Conservation (phyloP, 2,797 vertebrate genomes). For the Parauchenoglanis punctatus region DNA sequence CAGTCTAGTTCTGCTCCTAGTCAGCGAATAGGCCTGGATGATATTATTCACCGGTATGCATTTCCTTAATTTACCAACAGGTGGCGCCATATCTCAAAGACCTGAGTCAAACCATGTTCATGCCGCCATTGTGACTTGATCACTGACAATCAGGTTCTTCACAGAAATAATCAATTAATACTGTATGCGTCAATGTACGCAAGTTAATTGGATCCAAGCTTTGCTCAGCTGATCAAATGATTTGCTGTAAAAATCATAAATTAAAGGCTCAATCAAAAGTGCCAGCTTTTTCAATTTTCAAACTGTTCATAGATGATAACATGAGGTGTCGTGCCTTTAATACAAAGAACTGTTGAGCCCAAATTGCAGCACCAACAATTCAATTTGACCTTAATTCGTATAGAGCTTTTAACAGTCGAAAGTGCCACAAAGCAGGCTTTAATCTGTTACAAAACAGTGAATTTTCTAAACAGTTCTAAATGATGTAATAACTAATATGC, state of each 20-base stretch:
- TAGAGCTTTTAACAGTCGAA: background rate
- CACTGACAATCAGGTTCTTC: too few species aligned
- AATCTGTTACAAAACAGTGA: background rate
- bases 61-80: conserved; percentile 46
- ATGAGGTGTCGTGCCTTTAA: background rate
- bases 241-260: background rate
- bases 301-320: background rate
- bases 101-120: background rate
- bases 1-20: background rate
- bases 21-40: background rate
- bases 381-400: background rate
- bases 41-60: background rate
- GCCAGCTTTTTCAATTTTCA: background rate
- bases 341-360: background rate
- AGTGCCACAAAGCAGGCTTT: background rate
- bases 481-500: background rate
- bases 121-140: background rate
- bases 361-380: background rate
- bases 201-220: background rate
- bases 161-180: background rate
- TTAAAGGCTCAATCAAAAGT: background rate
- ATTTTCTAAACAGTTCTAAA: background rate
- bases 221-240: background rate
- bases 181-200: background rate
- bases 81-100: conserved; percentile 32